Conservation (phyloP, 2,888 invertebrate species). For the Sclerodermus sp. region DNA sequence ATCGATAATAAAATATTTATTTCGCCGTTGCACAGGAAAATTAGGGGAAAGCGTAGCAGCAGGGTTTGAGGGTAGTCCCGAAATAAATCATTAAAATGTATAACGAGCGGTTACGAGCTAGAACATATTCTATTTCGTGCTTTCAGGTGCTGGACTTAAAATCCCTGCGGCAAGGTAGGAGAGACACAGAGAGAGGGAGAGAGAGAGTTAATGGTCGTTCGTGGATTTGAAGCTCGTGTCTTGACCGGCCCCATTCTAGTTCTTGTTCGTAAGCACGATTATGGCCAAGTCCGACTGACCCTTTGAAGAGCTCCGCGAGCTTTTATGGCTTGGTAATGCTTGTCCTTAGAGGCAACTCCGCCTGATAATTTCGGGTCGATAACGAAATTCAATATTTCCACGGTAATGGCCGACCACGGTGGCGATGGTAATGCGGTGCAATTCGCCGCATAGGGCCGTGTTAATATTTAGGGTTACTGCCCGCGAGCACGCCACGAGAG, state of each 20-base stretch:
- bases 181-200: too few species aligned
- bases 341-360: conserved; percentile 27
- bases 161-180: too few species aligned
- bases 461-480: conserved; percentile 53
- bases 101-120: too few species aligned
- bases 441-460: conserved; percentile 38
- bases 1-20: too few species aligned
- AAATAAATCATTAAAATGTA: too few species aligned
- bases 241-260: neutral
- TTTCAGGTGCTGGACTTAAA: too few species aligned
- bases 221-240: neutral
- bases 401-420: conserved; percentile 31
- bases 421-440: conserved; percentile 42
- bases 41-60: too few species aligned
- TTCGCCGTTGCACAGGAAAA: too few species aligned
- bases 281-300: neutral
- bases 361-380: conserved; percentile 43
- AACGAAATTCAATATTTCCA: conserved; percentile 52
- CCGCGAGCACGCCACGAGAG: conserved; percentile 43
- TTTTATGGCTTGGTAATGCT: conserved; percentile 31
- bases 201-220: conserved; percentile 2
- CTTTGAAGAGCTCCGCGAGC: conserved; percentile 11
- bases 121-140: too few species aligned
- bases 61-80: too few species aligned
- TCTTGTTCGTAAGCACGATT: neutral